These are phyloP conservation scores for Hylyphantes graminicola DNA, from an alignment of 1,140 invertebrate genomes.

Conservation along the genomic window DNA sequence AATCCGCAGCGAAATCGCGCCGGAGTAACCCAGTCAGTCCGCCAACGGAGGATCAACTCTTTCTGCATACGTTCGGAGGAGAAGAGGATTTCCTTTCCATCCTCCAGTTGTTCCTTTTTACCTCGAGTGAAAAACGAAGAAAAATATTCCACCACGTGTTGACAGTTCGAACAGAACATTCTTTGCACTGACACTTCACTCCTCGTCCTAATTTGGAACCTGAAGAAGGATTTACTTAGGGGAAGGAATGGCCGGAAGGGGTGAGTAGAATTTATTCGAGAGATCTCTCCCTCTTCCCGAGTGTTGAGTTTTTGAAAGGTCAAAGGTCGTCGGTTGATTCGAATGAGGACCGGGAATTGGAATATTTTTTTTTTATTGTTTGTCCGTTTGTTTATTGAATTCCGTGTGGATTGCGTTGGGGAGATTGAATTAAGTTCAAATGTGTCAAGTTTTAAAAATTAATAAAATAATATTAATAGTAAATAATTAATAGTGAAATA, in stretches of 20 bases:
- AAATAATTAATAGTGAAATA: no score
- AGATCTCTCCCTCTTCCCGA: not conserved
- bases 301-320: conserved; percentile 36
- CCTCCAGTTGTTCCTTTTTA: no score
- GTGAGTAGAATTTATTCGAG: conserved; percentile 24
- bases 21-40: no score
- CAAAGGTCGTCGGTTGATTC: conserved; percentile 16
- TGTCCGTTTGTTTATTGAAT: no score
- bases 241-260: conserved; percentile 7
- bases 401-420: no score
- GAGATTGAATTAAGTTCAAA: no score
- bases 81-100: no score
- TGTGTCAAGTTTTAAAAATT: no score
- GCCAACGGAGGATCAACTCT: no score
- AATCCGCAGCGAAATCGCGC: no score
- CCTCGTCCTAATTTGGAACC: not conserved
- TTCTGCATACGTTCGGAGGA: no score
- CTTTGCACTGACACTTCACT: not conserved
- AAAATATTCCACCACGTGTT: conserved; percentile 33
- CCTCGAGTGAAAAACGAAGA: not conserved
- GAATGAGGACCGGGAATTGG: not conserved
- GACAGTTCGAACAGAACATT: conserved; percentile 10
- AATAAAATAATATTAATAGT: no score
- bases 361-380: not conserved
- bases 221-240: conserved; percentile 1